Base-by-base conservation (phyloP, 2,797 vertebrate genomes). In the Enteromius treurensis region DNA sequence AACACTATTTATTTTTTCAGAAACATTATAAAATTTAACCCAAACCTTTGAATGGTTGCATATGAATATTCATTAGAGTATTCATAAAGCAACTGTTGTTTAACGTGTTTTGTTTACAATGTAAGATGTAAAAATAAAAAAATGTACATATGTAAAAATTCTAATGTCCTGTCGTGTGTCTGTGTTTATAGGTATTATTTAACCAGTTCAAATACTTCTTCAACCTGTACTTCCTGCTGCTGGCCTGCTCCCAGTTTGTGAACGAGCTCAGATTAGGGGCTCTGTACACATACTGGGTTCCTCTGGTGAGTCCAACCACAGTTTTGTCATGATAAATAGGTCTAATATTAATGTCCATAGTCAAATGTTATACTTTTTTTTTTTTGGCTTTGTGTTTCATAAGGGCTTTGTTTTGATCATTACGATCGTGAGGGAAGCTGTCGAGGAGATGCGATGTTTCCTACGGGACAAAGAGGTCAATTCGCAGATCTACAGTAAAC, bases 191-290 rank as follows among this genome's bases (percentile, higher is more conserved):
- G 98, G 97, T 99, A 81, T 93, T 99, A 85, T 99, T 95, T 84
- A 97, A 99, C 92, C 98, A 99, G 92, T 99, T 99, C 94, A 99
- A 98, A 88, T 99, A 99, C 92, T 99, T 99, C 93, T 98, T 97
- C 95, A 99, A 99, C 91, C 93, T 99, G 86, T 99, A 99, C 88
- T 99, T 99, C 88, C 90, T 99, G 88, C 95, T 99, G 3, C 89
- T 99, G 90, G 97, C 98, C 91, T 99, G 98, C 94, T 99, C 98
- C 68, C 98, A 99, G 74, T 99, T 99, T 88, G 96, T 99, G 0
- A 94, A 96, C 1, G 98, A 98, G 90, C 96, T 99, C 88, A 93
- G 97, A 19, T 92, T 99, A 0, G 98, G 97, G 0, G 96, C 97
- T 0, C 96, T 99, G 34, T 99, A 99, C 89, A 99, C 98, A 0